phyloP scores from a whole-genome alignment of 2,888 invertebrate genomes.

The Drosophila paracracens region DNA sequence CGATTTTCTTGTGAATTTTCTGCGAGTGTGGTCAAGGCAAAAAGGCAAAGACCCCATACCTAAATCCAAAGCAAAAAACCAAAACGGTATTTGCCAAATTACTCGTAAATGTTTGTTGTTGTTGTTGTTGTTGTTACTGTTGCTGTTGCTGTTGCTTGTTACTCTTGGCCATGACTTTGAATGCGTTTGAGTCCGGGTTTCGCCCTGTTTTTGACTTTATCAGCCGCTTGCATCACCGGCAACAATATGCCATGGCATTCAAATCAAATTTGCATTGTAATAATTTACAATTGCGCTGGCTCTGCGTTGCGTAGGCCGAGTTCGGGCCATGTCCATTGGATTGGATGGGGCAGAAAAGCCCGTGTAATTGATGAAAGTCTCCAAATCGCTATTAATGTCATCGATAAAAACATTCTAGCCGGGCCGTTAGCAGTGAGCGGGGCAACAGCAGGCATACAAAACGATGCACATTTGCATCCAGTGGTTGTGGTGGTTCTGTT shows the following conservation, averaged over 20 bases:
- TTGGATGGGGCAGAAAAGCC: slow-evolving; percentile 23
- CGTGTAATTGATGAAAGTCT: slow-evolving; percentile 80
- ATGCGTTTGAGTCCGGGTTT: slow-evolving; percentile 57
- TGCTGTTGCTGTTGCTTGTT: slow-evolving; percentile 13
- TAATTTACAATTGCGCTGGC: slow-evolving; percentile 73
- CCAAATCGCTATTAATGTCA: slow-evolving; percentile 79
- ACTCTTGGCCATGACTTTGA: slow-evolving; percentile 65
- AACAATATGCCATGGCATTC: slow-evolving; percentile 58
- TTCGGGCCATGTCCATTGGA: slow-evolving; percentile 43
- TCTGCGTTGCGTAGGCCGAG: slow-evolving; percentile 69
- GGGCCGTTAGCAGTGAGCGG: slow-evolving; percentile 39
- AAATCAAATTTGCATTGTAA: slow-evolving; percentile 80
- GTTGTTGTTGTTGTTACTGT: slow-evolving; percentile 34
- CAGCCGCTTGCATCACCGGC: slow-evolving; percentile 68
- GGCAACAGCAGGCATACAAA: slow-evolving; percentile 13
- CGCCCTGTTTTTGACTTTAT: slow-evolving; percentile 51
- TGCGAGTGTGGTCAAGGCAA: slow-evolving; percentile 57
- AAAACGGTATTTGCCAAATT: slow-evolving; percentile 77
- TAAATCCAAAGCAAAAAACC: slow-evolving; percentile 37
- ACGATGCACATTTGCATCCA: slow-evolving; percentile 48
- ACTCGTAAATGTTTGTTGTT: slow-evolving; percentile 57
- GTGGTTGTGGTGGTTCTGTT: slow-evolving; percentile 5
- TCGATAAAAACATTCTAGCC: slow-evolving; percentile 67
- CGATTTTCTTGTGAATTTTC: neutral
- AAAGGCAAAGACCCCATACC: slow-evolving; percentile 31